Percentiles rank a stretch among this genome's conserved stretches.
Conservation (phyloP, 2,888 invertebrate species). For the Amphipyra berbera region DNA sequence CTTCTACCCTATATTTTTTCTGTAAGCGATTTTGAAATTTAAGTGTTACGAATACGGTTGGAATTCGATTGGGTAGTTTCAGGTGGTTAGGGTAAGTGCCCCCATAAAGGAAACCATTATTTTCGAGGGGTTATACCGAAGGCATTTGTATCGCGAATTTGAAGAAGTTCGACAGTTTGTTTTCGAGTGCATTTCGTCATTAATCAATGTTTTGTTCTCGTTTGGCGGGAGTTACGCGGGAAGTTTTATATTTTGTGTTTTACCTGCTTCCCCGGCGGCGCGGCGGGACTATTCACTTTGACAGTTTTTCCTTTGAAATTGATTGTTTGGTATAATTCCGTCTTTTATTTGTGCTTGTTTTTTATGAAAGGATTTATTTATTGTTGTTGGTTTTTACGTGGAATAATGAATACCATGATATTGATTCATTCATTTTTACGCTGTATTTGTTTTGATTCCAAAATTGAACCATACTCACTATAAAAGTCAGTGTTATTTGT, state of each 20-base stretch:
- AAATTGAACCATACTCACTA: too few relatives aligned
- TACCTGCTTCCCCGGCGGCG: conserved; percentile 80
- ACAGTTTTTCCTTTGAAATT: conserved; percentile 84
- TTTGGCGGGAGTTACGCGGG: conserved; percentile 67
- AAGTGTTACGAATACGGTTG: conserved; percentile 2
- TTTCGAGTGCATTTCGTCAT: conserved; percentile 90
- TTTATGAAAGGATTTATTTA: conserved; percentile 51
- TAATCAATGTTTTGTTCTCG: conserved; percentile 88
- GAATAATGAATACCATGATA: neutral
- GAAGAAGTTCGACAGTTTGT: conserved; percentile 90
- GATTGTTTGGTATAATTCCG: conserved; percentile 76
- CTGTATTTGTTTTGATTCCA: neutral
- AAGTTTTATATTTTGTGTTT: conserved; percentile 81
- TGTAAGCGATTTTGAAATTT: conserved; percentile 52
- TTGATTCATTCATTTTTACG: neutral
- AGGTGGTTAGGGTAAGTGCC: conserved; percentile 65
- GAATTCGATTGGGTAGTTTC: conserved; percentile 30
- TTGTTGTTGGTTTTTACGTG: conserved; percentile 16
- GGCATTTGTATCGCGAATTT: conserved; percentile 89
- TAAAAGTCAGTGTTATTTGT: too few relatives aligned
- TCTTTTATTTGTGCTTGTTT: conserved; percentile 47
- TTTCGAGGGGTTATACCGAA: conserved; percentile 85
- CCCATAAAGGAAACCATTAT: conserved; percentile 88
- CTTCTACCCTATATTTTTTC: conserved; percentile 67
- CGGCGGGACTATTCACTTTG: conserved; percentile 76